Evolutionary conservation across 2,113 vertebrate species (phyloP).

Genomic region (Haemorhous mexicanus): DNA sequence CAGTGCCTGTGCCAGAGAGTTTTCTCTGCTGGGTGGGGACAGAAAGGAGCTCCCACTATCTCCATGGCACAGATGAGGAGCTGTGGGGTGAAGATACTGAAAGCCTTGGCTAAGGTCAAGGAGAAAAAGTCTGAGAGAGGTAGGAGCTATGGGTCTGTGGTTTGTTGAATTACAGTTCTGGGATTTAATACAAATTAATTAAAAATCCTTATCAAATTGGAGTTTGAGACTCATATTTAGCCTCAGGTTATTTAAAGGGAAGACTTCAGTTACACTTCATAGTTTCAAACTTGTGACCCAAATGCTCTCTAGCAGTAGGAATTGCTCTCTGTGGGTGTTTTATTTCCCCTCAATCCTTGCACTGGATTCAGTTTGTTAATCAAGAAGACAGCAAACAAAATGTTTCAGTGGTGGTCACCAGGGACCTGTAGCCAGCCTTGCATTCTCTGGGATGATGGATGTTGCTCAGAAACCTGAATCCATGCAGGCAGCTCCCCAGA

Average conservation of each 20-base stretch:
- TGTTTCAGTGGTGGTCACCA: not conserved
- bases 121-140: not conserved
- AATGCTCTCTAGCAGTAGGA: not conserved
- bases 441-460: not conserved
- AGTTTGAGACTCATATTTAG: not conserved
- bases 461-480: not conserved
- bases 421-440: not conserved
- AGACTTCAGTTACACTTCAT: not conserved
- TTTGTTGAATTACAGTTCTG: not conserved
- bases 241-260: not conserved
- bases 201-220: not conserved
- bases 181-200: not conserved
- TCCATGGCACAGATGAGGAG: not conserved
- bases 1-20: not conserved
- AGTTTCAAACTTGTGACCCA: not conserved
- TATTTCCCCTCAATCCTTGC: not conserved
- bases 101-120: not conserved
- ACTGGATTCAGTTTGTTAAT: not conserved
- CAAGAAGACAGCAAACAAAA: constrained; percentile 1
- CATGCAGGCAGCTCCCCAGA: not conserved
- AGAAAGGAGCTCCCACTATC: not conserved
- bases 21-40: not conserved
- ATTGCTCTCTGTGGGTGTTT: not conserved
- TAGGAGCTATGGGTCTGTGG: not conserved
- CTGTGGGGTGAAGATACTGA: not conserved